Base-by-base conservation (phyloP, 2,797 vertebrate species). In the Coendou prehensilis region DNA sequence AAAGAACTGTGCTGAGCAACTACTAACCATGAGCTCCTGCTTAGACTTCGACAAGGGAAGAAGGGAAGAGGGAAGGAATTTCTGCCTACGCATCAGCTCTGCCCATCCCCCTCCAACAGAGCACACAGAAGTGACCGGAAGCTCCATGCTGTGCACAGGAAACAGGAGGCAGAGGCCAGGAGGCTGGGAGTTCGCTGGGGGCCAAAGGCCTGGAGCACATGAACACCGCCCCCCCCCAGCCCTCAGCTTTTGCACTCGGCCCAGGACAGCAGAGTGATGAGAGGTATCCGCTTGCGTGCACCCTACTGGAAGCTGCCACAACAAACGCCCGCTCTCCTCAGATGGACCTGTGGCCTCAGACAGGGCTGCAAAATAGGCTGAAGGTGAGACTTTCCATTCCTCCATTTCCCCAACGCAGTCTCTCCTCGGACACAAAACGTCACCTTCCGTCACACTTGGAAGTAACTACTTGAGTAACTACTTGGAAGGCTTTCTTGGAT, bases 391-490 rank as follows among this genome's bases (percentile, higher is more conserved):
- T 83, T 97, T 96, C 94, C 95, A 92, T 92, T 64, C 78, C 54
- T 97, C 78, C 69, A 20, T 81, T 83, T 86, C 79, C 87, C 82
- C 67, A 76, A 88, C 92, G 90, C 92, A 90, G 75, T 88, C 81
- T 94, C 93, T 94, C 92, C 79, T 93, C 96, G 75, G 95, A 94
- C 63, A 83, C 73, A 73, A 96, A 71, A 64, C 23, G 95, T 89
- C 85, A 93, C 89, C 95, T 96, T 97, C 94, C 81, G 13, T 47
- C 71, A 75, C 45, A 75, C 41, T 96, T 87, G 86, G 96, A 96
- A 75, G 93, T 91, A 96, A 89, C 86, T 69, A 92, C 93, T 23
- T 94, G 95, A 97, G 88, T 97, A 97, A 96, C 95, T 50, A 57
- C 85, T 97, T 97, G 96, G 94, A 98, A 95, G 37, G 3, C 50